Evolutionary conservation across 2,888 invertebrate genomes (phyloP), one percentile per base, ranked within the genome.

Genomic region (Tiliacea citrago): DNA sequence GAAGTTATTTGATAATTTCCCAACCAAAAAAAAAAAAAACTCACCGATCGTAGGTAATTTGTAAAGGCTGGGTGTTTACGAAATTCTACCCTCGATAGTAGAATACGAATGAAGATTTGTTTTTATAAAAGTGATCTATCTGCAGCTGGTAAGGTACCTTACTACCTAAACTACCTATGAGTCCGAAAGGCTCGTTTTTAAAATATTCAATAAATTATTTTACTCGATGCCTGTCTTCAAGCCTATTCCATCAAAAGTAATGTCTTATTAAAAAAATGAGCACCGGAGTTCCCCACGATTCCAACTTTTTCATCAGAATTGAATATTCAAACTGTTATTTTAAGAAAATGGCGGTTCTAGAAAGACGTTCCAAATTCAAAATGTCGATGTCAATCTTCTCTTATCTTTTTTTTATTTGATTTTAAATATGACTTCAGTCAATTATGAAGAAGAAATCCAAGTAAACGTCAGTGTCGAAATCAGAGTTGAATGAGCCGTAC

Each of bases 401-500:
- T 78, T 81, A 74, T 79, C n/a, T 88, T 81, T 77, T 84, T 3
- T 75, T 12, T 29, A 35, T 63, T 49, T 55, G 55, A 75, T 75
- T 81, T 74, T 79, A 77, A 85, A 83, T 85, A 83, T 83, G 75
- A 83, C 86, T 86, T 82, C 79, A 85, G 90, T 90, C 90, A 91
- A 90, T 90, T 91, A 90, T 79, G 83, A 84, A 81, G 86, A 88
- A 83, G 86, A 88, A 88, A 90, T 88, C 86, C 88, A 86, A 87
- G 90, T 87, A 89, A 90, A 89, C 88, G 89, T 88, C 89, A 89
- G 79, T 89, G 89, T 88, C 82, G 89, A 90, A 91, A 92, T 91
- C 89, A 82, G 86, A 92, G 92, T 91, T 92, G 94, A 94, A 94
- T 93, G 94, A 93, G 94, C 92, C 91, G 91, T 93, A 90, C 90